phyloP scores from a whole-genome alignment of 2,113 vertebrate species.

The Macrotis lagotis region DNA sequence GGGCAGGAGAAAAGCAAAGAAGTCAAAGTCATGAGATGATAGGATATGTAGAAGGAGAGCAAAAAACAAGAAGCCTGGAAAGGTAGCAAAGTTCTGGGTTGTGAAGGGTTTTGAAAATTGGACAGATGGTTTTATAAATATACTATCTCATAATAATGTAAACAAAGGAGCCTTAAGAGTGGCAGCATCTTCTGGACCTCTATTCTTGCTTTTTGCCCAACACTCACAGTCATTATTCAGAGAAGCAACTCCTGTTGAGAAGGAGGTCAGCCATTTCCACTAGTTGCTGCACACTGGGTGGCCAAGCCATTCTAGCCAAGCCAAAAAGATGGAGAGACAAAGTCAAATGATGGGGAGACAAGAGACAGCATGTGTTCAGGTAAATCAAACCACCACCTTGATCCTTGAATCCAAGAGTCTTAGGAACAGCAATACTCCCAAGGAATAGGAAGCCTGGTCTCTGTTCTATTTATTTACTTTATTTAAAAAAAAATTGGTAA shows the following conservation, averaged over 20 bases:
- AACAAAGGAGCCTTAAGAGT: background rate
- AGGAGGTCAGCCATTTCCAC: background rate
- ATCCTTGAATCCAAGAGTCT: background rate
- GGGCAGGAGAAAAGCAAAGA: background rate
- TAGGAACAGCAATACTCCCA: background rate
- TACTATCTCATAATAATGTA: background rate
- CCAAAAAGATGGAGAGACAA: too few relatives aligned
- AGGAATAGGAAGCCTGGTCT: too few relatives aligned
- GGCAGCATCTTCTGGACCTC: background rate
- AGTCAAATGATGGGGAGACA: background rate
- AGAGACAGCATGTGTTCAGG: background rate
- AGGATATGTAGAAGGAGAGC: background rate
- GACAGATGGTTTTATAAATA: background rate
- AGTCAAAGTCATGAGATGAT: background rate
- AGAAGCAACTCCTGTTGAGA: background rate
- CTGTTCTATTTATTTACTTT: too few relatives aligned
- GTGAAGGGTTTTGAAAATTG: background rate
- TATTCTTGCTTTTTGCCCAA: background rate
- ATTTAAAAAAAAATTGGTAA: too few relatives aligned
- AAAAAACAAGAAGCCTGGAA: background rate
- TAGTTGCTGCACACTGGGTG: background rate
- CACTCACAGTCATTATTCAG: background rate
- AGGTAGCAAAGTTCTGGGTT: background rate
- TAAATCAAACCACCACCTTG: background rate
- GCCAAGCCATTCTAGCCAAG: background rate